Base-by-base conservation (phyloP, 2,888 invertebrate genomes). In the Lycia hirtaria region DNA sequence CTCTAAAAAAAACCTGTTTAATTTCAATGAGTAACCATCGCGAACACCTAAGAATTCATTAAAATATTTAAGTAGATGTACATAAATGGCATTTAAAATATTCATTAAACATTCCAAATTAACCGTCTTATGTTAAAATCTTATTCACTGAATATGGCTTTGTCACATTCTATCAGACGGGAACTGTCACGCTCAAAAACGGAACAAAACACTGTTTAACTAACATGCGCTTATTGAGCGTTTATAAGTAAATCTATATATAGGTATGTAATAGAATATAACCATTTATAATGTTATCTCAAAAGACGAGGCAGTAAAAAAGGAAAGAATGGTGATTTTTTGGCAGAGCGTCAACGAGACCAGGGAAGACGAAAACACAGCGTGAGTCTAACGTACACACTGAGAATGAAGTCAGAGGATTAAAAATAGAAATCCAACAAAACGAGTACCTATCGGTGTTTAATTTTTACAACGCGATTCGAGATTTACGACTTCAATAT, bases 341-440 rank as follows among this genome's bases (percentile, higher is more conserved):
- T 81, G 81, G 80, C 82, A 80, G 67, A 71, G 75, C 66, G 69
- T 79, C 78, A 77, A 78, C 71, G 61, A 66, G 67, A 73, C 73
- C 49, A 19, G 73, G 71, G 72, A 69, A 71, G 67, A 67, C 59
- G 72, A 78, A 70, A 74, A 73, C 74, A 72, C 65, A 65, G 67
- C 63, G 73, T 68, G 75, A 75, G 76, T 75, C 75, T 67, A 74
- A 68, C 69, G 65, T 67, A 65, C 60, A 72, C 63, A 64, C 62
- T 64, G 65, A 68, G 58, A 76, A 75, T 85, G 85, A 87, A 87
- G 81, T 85, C 85, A 86, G 83, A 75, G 60, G 67, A 74, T 74
- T 85, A 88, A 80, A 85, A 87, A 89, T 89, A 89, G 85, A 81
- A 73, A 69, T 71, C 69, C 68, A 70, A 81, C 80, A 75, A 76